phyloP scores from a whole-genome alignment of 2,888 invertebrate genomes.

The Callyntrura guangdongensis region DNA sequence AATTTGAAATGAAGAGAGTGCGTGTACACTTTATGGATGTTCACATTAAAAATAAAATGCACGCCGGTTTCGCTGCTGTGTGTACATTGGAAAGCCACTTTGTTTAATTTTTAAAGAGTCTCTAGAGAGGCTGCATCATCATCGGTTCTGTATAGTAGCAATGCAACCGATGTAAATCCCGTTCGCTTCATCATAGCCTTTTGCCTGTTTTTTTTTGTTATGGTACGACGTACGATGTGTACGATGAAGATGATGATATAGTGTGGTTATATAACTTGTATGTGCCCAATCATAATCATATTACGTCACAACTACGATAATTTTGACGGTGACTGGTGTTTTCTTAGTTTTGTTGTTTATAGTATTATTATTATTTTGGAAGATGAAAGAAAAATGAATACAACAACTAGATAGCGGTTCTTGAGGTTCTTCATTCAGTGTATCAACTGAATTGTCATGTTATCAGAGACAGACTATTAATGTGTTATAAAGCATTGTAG shows the following conservation, averaged over 20 bases:
- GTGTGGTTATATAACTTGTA: no score
- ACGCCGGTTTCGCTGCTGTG: constrained; percentile 4
- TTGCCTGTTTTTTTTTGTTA: not conserved
- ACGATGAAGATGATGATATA: no score
- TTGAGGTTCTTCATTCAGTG: constrained; percentile 51
- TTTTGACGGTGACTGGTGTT: constrained; percentile 43
- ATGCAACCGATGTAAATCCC: not conserved
- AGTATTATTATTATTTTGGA: constrained; percentile 25
- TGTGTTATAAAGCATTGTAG: constrained; percentile 35
- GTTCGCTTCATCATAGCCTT: not conserved
- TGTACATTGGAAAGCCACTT: constrained; percentile 59
- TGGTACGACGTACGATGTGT: not conserved
- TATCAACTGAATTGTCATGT: constrained; percentile 71
- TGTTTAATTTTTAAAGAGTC: constrained; percentile 67
- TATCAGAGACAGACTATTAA: constrained; percentile 70
- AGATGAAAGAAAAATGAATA: constrained; percentile 24
- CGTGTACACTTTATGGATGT: not conserved
- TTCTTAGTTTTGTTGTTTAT: constrained; percentile 53
- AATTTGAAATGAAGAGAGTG: not conserved
- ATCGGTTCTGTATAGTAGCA: not conserved
- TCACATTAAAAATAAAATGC: constrained; percentile 29
- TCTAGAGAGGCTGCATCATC: constrained; percentile 41
- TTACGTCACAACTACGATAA: not conserved
- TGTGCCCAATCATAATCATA: not conserved
- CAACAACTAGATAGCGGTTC: constrained; percentile 37